Percentiles rank a stretch among this genome's conserved stretches.
These are phyloP conservation scores for Limnothrissa miodon DNA, from an alignment of 2,113 vertebrate genomes.

Conservation along the genomic window DNA sequence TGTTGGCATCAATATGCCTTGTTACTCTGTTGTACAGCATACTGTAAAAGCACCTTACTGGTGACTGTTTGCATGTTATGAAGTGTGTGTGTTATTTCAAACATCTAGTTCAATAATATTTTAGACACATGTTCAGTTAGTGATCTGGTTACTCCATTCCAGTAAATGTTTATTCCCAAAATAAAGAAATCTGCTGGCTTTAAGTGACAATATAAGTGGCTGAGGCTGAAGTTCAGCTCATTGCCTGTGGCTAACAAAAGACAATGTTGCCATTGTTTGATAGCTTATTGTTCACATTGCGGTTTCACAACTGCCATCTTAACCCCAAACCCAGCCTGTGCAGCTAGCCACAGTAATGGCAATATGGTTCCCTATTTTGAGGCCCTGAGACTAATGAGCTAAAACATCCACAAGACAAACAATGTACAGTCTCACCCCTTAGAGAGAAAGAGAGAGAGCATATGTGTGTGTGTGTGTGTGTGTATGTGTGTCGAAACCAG, in stretches of 20 bases:
- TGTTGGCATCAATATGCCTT: too few relatives aligned
- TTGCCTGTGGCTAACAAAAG: not conserved
- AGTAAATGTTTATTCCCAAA: not conserved
- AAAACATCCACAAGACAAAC: constrained; percentile 12
- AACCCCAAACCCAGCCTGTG: not conserved
- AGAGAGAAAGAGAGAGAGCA: not conserved
- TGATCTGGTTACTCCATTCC: not conserved
- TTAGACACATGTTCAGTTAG: too few relatives aligned
- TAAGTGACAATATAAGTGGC: not conserved
- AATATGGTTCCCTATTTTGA: not conserved
- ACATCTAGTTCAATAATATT: too few relatives aligned
- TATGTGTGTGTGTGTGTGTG: not conserved
- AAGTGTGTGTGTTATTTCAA: too few relatives aligned
- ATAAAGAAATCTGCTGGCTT: not conserved
- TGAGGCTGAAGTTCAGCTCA: not conserved
- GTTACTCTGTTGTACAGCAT: too few relatives aligned
- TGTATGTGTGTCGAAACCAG: not conserved
- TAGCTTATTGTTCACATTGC: not conserved
- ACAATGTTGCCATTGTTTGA: not conserved
- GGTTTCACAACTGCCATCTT: not conserved
- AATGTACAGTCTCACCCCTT: not conserved
- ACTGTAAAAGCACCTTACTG: too few relatives aligned
- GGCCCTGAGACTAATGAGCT: constrained; percentile 2
- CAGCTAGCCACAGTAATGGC: not conserved
- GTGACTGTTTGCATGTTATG: too few relatives aligned